Percentiles rank a stretch among this genome's conserved stretches.
Conservation (phyloP, 1,140 invertebrate species). For the Forficula auricularia region DNA sequence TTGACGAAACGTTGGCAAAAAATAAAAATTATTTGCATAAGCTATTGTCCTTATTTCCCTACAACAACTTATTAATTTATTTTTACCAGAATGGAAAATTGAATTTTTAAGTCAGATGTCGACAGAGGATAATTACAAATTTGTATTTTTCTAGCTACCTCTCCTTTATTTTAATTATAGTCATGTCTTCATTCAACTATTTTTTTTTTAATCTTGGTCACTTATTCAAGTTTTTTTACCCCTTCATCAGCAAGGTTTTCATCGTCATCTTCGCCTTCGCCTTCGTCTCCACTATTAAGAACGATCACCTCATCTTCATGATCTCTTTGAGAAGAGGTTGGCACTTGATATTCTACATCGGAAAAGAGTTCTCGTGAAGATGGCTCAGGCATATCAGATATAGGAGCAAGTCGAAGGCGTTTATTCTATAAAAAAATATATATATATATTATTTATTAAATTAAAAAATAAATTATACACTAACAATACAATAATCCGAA, state of each 20-base stretch:
- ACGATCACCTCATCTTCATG: slow-evolving; percentile 62
- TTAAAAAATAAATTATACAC: neutral
- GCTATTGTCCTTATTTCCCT: too few relatives aligned
- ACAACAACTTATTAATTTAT: too few relatives aligned
- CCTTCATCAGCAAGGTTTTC: slow-evolving; percentile 37
- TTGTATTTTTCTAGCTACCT: too few relatives aligned
- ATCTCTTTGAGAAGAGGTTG: slow-evolving; percentile 62
- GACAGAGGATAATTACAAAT: too few relatives aligned
- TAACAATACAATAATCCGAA: neutral
- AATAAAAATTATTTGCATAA: too few relatives aligned
- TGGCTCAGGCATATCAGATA: too few relatives aligned
- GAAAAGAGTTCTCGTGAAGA: slow-evolving; percentile 27
- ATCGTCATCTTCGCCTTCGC: slow-evolving; percentile 39
- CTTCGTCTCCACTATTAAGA: slow-evolving; percentile 49
- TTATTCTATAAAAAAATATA: slow-evolving; percentile 9
- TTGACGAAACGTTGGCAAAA: too few relatives aligned
- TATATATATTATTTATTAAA: slow-evolving; percentile 1
- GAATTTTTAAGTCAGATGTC: too few relatives aligned
- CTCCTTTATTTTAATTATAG: too few relatives aligned
- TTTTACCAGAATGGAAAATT: too few relatives aligned
- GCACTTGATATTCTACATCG: slow-evolving; percentile 56
- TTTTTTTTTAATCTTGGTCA: too few relatives aligned
- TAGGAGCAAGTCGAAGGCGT: slow-evolving; percentile 2
- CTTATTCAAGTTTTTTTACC: slow-evolving; percentile 24
- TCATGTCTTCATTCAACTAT: too few relatives aligned